Conservation (phyloP, 1,140 invertebrate genomes). For the Drosophila persimilis region DNA sequence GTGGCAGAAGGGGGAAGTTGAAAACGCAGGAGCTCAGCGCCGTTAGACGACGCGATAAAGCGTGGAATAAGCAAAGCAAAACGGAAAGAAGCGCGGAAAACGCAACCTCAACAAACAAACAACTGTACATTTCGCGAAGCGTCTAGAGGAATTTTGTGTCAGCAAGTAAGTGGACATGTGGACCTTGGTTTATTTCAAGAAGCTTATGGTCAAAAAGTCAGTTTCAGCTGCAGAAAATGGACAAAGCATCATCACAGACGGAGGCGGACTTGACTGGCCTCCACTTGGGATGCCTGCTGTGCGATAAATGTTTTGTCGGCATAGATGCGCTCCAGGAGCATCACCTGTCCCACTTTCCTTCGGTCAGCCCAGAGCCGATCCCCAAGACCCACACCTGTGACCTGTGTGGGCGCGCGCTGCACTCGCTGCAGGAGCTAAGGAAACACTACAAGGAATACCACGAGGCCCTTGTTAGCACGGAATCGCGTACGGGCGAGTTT, state of each 20-base stretch:
- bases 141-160: background rate
- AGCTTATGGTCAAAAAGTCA: background rate
- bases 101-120: too few species aligned
- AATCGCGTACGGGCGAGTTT: background rate
- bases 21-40: too few species aligned
- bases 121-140: too few species aligned
- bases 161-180: background rate
- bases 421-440: constrained; percentile 25
- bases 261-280: background rate
- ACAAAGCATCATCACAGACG: background rate
- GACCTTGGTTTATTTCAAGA: background rate
- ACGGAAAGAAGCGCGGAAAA: too few species aligned
- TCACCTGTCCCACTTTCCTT: constrained; percentile 9
- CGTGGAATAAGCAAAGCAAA: too few species aligned
- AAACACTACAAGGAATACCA: constrained; percentile 39
- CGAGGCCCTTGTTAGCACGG: constrained; percentile 5
- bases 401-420: constrained; percentile 40
- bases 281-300: constrained; percentile 32
- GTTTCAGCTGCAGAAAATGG: constrained; percentile 16
- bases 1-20: too few species aligned
- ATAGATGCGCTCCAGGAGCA: constrained; percentile 39
- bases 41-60: too few species aligned
- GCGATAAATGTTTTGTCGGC: constrained; percentile 35
- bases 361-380: background rate
- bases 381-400: constrained; percentile 18